These are phyloP conservation scores for Ciconia maguari DNA, from an alignment of 2,113 vertebrate species.

Conservation along the genomic window DNA sequence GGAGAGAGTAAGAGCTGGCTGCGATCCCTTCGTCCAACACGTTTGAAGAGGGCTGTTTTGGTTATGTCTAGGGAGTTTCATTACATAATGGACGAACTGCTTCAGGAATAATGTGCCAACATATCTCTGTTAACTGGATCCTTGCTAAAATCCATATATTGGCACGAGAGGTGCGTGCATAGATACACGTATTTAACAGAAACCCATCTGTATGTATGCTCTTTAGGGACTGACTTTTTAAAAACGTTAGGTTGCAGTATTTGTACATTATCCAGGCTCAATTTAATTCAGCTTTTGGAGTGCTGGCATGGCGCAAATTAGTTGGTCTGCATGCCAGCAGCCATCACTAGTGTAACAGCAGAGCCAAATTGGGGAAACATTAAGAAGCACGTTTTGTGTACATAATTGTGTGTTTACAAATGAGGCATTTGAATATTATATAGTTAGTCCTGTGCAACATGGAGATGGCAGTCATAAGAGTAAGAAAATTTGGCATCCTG, in stretches of 20 bases:
- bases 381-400: slow-evolving; percentile 30
- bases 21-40: not conserved
- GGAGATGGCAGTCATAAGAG: slow-evolving; percentile 26
- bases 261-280: slow-evolving; percentile 6
- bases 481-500: slow-evolving; percentile 51
- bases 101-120: not conserved
- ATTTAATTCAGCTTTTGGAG: slow-evolving; percentile 29
- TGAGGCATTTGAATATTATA: slow-evolving; percentile 52
- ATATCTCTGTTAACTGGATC: not conserved
- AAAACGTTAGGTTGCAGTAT: slow-evolving; percentile 29
- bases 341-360: not conserved
- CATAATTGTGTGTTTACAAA: slow-evolving; percentile 62
- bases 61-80: not conserved
- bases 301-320: slow-evolving; percentile 22
- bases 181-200: not conserved
- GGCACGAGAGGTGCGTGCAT: not conserved
- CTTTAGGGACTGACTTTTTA: not conserved
- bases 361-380: slow-evolving; percentile 33
- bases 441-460: not conserved
- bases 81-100: not conserved
- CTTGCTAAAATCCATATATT: not conserved
- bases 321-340: slow-evolving; percentile 19
- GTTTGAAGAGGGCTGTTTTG: not conserved
- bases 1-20: not conserved
- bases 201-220: not conserved